Evolutionary conservation across 2,797 vertebrate genomes (phyloP), one percentile per base, ranked within the genome.

Genomic region (Setipinna tenuifilis): DNA sequence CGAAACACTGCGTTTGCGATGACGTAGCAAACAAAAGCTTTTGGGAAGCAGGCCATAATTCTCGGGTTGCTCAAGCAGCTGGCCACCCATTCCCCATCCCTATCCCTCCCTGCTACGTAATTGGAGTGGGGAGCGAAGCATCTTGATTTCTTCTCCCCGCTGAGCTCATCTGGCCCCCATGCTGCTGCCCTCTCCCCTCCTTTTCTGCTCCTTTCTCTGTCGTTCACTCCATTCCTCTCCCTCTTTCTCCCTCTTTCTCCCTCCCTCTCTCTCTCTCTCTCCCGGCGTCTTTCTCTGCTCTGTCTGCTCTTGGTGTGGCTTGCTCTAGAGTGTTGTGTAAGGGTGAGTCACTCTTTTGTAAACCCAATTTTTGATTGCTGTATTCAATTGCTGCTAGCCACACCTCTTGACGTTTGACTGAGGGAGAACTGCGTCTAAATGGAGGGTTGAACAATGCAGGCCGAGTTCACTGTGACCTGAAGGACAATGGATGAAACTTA

Each of bases 271-370:
- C 28, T 71, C 14, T 82, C 31, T 85, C 62, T 25, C 16, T 57
- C 54, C 83, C 54, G 85, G 68, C 84, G 5, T 80, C n/a, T 84
- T 35, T 50, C 71, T 54, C 23, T 80, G 9, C 21, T 35, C n/a
- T 17, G 41, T 9, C 21, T 84, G 10, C 6, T 58, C 25, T 65
- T 50, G 71, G 71, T 78, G 35, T 78, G 62, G 83, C 25, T n/a
- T 54, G 25, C 16, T 2, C 71, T 78, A 12, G 80, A 21, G 7
- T 44, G 19, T 88, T 89, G 86, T 88, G 81, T 31, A 85, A 88
- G 68, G 61, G 48, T 89, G 88, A 89, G 84, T 89, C 87, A 89
- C 82, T 87, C 65, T 88, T 88, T 90, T 85, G 88, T 83, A 80
- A 9, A 44, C 14, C 31, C 6, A 44, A 44, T 78, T 44, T 85